Evolutionary conservation across 2,113 vertebrate species (phyloP).

Genomic region (Brachyistius frenatus): DNA sequence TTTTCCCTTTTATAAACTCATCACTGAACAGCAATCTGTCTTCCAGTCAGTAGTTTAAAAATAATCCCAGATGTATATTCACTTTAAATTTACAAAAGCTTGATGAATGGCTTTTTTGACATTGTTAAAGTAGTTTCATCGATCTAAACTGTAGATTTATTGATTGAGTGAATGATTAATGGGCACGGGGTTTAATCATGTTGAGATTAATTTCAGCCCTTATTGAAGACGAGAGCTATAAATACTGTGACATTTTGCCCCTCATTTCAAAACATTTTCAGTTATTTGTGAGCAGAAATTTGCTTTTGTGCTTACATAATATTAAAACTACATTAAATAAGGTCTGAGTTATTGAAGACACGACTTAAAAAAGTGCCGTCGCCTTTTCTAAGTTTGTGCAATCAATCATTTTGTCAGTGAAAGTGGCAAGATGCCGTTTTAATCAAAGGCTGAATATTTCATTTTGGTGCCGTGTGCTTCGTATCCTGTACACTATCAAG

Average conservation of each 20-base stretch:
- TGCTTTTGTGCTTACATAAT: not conserved
- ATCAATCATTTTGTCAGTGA: conserved; percentile 46
- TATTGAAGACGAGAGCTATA: conserved; percentile 4
- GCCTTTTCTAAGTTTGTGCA: conserved; percentile 17
- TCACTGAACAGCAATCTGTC: conserved; percentile 33
- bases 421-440: conserved; percentile 26
- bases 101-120: conserved; percentile 56
- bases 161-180: conserved; percentile 63
- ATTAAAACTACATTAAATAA: conserved; percentile 9
- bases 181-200: conserved; percentile 17
- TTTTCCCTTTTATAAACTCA: not conserved
- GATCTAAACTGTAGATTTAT: conserved; percentile 56
- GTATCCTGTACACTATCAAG: conserved; percentile 8
- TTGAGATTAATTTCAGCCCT: not conserved
- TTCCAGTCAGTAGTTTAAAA: conserved; percentile 22
- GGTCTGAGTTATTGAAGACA: not conserved
- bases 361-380: not conserved
- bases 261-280: not conserved
- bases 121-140: conserved; percentile 53
- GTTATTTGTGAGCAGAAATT: not conserved
- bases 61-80: conserved; percentile 13
- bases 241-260: not conserved
- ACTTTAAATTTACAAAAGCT: conserved; percentile 17
- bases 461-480: conserved; percentile 23
- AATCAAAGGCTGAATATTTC: conserved; percentile 33